Percentiles rank a stretch among this genome's conserved stretches.
phyloP scores from a whole-genome alignment of 2,888 invertebrate species.

The Oxyscelio sp. region DNA sequence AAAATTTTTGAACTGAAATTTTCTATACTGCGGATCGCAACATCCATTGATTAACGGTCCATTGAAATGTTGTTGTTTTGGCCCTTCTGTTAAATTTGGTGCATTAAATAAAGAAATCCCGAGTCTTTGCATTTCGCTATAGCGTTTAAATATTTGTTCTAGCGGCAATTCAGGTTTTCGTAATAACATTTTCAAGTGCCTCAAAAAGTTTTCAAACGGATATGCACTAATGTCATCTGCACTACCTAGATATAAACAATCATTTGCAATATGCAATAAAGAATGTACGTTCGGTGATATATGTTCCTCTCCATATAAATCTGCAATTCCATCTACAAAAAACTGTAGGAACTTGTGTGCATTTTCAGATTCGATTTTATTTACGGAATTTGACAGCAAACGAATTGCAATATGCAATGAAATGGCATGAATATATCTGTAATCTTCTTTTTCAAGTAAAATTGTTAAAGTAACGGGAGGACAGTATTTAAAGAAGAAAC shows the following conservation, averaged over 20 bases:
- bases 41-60: slow-evolving; percentile 15
- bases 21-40: too few relatives aligned
- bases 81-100: background rate
- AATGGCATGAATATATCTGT: background rate
- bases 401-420: background rate
- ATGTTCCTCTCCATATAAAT: slow-evolving; percentile 21
- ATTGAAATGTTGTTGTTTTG: background rate
- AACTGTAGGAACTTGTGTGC: slow-evolving; percentile 8
- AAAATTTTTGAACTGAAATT: too few relatives aligned
- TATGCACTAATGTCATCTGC: slow-evolving; percentile 30
- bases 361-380: background rate
- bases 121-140: slow-evolving; percentile 17
- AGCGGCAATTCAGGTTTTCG: slow-evolving; percentile 42
- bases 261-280: slow-evolving; percentile 20
- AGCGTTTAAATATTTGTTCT: slow-evolving; percentile 30
- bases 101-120: background rate
- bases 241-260: slow-evolving; percentile 12
- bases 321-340: slow-evolving; percentile 5
- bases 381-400: background rate
- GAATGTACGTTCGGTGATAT: slow-evolving; percentile 40
- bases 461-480: background rate
- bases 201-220: slow-evolving; percentile 42
- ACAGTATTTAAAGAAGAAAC: slow-evolving; percentile 2
- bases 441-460: background rate
- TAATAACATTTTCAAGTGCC: slow-evolving; percentile 29